Conservation (phyloP, 2,888 invertebrate species). For the Pseudeuparius sepicola region DNA sequence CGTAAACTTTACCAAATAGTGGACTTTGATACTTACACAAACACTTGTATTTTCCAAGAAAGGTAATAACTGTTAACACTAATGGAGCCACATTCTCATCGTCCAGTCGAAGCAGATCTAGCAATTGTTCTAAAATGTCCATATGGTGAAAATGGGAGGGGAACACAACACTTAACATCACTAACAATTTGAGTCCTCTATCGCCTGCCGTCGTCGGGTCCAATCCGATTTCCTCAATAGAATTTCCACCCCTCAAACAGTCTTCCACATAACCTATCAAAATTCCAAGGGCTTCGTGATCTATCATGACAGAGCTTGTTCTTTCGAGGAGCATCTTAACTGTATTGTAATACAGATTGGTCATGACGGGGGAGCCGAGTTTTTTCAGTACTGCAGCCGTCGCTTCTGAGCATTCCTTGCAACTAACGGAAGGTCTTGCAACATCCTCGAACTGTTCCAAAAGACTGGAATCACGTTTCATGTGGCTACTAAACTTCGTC, state of each 20-base stretch:
- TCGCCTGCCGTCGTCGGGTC: conserved; percentile 75
- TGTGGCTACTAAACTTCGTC: conserved; percentile 68
- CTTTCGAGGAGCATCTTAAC: conserved; percentile 92
- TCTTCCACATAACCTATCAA: conserved; percentile 50
- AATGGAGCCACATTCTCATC: conserved; percentile 72
- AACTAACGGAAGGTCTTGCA: conserved; percentile 80
- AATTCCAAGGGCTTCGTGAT: conserved; percentile 75
- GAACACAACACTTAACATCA: conserved; percentile 85
- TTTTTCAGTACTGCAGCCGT: conserved; percentile 83
- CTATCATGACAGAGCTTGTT: conserved; percentile 93
- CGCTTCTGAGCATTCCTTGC: conserved; percentile 88
- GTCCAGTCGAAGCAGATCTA: conserved; percentile 68
- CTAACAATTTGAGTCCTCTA: conserved; percentile 78
- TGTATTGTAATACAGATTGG: conserved; percentile 90
- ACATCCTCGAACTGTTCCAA: conserved; percentile 80
- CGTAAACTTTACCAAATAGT: no score
- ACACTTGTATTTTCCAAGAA: conserved; percentile 78
- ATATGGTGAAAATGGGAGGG: conserved; percentile 86
- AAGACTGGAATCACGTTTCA: conserved; percentile 55
- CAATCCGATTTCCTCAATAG: conserved; percentile 67
- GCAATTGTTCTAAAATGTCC: conserved; percentile 68
- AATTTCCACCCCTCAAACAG: conserved; percentile 60
- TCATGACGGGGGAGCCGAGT: conserved; percentile 88
- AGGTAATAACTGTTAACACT: conserved; percentile 74
- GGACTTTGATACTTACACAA: conserved; percentile 48